These are phyloP conservation scores for Rhea pennata DNA, from an alignment of 2,113 vertebrate species.

Conservation along the genomic window DNA sequence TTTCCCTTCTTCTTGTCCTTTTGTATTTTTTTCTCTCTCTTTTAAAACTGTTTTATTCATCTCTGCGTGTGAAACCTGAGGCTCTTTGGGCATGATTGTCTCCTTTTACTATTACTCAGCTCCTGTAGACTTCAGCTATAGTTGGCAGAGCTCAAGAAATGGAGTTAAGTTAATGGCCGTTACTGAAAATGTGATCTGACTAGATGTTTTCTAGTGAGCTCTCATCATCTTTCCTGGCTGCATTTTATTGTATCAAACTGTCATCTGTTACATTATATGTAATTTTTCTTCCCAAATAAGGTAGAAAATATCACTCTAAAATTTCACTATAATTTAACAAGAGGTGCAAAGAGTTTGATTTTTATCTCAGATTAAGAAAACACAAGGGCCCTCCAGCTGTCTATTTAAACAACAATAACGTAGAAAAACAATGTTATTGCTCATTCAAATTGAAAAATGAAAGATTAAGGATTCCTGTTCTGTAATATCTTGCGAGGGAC, in stretches of 20 bases:
- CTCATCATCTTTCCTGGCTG: neutral
- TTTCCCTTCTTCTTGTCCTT: neutral
- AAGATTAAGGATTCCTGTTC: neutral
- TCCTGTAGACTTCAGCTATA: neutral
- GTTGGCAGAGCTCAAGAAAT: neutral
- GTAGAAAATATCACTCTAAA: neutral
- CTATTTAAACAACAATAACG: slow-evolving; percentile 9
- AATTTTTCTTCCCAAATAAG: neutral
- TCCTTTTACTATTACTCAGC: neutral
- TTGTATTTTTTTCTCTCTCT: neutral
- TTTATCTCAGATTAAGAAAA: neutral
- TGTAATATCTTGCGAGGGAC: neutral
- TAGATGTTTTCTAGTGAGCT: neutral
- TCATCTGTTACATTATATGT: neutral
- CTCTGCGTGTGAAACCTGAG: neutral
- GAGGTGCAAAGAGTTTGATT: neutral
- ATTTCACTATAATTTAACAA: neutral
- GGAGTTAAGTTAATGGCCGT: neutral
- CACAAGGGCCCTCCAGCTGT: neutral
- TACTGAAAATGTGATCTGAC: neutral
- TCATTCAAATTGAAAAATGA: slow-evolving; percentile 5
- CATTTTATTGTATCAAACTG: neutral
- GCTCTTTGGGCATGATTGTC: neutral
- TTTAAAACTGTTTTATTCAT: neutral
- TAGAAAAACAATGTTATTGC: neutral